Percentiles rank a stretch among this genome's conserved stretches.
Conservation (phyloP, 2,113 vertebrate species). For the Dryoscopus gambensis region DNA sequence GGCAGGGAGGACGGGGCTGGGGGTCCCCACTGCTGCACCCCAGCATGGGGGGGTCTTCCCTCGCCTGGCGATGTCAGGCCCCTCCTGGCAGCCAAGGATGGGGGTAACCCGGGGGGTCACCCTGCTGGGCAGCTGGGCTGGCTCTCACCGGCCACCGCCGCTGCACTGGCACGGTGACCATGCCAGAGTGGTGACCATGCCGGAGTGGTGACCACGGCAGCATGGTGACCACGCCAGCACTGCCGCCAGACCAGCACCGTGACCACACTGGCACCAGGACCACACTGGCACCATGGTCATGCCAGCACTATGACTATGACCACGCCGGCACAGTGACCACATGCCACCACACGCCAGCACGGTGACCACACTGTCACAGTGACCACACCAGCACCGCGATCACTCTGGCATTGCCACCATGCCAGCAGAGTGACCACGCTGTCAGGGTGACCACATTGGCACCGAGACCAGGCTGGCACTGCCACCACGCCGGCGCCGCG, state of each 20-base stretch:
- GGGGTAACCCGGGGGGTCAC: fast-evolving
- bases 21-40: fast-evolving
- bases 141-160: fast-evolving
- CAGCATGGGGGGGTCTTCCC: fast-evolving
- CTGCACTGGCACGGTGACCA: fast-evolving
- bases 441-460: neutral
- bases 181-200: fast-evolving
- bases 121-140: neutral
- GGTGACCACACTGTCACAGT: neutral
- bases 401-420: fast-evolving
- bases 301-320: neutral
- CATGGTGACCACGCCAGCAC: neutral
- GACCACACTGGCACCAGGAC: neutral
- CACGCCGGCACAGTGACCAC: neutral
- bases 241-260: fast-evolving
- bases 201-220: neutral
- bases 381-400: fast-evolving
- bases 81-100: neutral
- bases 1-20: neutral
- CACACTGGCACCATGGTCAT: fast-evolving
- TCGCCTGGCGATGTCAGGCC: fast-evolving
- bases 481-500: neutral
- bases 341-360: neutral
- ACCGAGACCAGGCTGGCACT: neutral
- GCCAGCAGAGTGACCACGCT: fast-evolving